These are phyloP conservation scores for Balanococcus diminutus DNA, from an alignment of 2,888 invertebrate genomes.

Conservation along the genomic window DNA sequence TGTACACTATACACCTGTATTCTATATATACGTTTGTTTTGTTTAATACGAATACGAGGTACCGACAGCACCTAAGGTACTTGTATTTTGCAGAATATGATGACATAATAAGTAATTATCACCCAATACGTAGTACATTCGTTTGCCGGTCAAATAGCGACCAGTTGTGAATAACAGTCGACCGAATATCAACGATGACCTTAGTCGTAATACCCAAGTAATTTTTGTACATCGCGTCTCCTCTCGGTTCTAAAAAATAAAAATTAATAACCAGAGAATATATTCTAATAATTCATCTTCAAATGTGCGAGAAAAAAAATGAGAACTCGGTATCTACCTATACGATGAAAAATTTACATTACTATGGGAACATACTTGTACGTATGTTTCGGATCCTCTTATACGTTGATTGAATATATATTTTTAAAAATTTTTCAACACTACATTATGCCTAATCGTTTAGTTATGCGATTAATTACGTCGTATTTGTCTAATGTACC, in stretches of 20 bases:
- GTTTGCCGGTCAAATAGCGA: constrained; percentile 5
- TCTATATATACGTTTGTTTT: neutral
- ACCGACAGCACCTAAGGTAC: neutral
- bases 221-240: neutral
- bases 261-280: neutral
- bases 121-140: neutral
- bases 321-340: neutral
- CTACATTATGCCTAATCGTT: neutral
- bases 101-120: constrained; percentile 1
- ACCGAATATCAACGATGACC: neutral
- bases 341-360: neutral
- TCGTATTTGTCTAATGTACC: neutral
- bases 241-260: neutral
- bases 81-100: neutral
- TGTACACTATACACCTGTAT: neutral
- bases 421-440: neutral
- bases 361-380: neutral
- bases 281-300: neutral
- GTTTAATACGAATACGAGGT: neutral
- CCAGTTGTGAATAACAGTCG: constrained; percentile 8
- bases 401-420: neutral
- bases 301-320: neutral
- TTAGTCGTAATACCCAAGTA: neutral
- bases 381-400: neutral
- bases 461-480: neutral